Evolutionary conservation across 2,113 vertebrate species (phyloP), one percentile per base, ranked within the genome.

Genomic region (Chloropsis cyanopogon): DNA sequence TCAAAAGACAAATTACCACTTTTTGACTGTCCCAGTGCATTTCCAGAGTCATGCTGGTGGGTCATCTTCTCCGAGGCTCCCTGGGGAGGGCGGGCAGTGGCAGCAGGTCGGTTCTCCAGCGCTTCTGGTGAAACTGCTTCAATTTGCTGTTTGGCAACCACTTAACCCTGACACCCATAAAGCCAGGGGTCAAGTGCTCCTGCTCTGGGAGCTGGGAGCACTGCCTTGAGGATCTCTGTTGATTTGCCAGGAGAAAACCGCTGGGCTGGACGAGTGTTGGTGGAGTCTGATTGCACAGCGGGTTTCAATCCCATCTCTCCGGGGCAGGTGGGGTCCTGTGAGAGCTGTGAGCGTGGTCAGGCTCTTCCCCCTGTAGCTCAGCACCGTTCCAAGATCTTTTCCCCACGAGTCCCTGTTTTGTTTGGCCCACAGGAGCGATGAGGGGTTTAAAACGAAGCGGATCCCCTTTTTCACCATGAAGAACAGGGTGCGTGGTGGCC

Each of bases 381-480:
- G 37, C 22, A 21, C 29, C 2, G 4, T 4, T 50, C 86, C 37
- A 35, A 41, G 70, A 25, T 75, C 19, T 52, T 56, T 60, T 72
- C 75, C 69, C 57, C 37, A 41, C 2, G 0, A 18, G 3, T 54
- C 25, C 42, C n/a, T 60, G 7, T 87, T 77, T 65, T 87, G 29
- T 89, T 89, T 97, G 95, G 20, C 56, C 70, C 3, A 7, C 92
- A 99, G 99, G 97, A 98, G 88, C 3, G 98, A 98, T 1, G 99
- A 99, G 9, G 97, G 94, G 9, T 97, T 97, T 44, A 99, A 98
- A 98, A 98, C 98, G 7, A 98, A 98, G 93, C 97, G 96, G 59
- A 98, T 99, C 87, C 97, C 98, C 46, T 99, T 99, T 91, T 98
- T 99, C 83, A 98, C 98, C 42, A 99, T 98, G 7, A 99, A 98